phyloP scores from a whole-genome alignment of 2,888 invertebrate genomes.

The Leucoma salicis region DNA sequence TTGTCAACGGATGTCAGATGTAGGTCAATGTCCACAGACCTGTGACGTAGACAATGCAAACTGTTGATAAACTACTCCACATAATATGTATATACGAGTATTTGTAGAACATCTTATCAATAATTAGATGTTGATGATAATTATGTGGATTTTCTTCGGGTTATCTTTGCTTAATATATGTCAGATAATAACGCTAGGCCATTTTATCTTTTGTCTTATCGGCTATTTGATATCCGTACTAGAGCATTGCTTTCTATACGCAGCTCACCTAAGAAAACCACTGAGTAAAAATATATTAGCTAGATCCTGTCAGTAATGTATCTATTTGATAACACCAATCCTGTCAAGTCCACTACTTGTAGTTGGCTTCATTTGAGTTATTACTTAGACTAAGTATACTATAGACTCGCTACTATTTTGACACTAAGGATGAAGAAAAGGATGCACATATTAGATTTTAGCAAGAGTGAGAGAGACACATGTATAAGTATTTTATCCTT shows the following conservation, averaged over 20 bases:
- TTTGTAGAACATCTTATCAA: conserved; percentile 26
- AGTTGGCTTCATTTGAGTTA: too few relatives aligned
- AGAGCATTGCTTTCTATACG: not conserved
- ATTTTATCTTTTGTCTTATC: not conserved
- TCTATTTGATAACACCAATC: too few relatives aligned
- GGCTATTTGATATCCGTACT: not conserved
- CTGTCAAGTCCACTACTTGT: too few relatives aligned
- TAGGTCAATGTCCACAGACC: conserved; percentile 65
- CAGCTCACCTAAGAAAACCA: too few relatives aligned
- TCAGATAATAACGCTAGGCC: not conserved
- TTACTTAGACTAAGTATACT: too few relatives aligned
- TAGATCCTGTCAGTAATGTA: too few relatives aligned
- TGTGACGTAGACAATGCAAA: conserved; percentile 20
- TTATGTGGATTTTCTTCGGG: not conserved
- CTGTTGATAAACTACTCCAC: conserved; percentile 15
- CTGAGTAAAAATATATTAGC: too few relatives aligned
- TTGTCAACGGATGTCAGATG: conserved; percentile 55
- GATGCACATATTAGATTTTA: too few relatives aligned
- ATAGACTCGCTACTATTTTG: too few relatives aligned
- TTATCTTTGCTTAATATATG: not conserved
- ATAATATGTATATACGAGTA: conserved; percentile 4
- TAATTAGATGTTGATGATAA: not conserved
- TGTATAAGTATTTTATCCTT: too few relatives aligned
- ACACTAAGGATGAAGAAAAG: too few relatives aligned
- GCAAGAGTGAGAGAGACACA: too few relatives aligned